Evolutionary conservation across 2,888 invertebrate species (phyloP), one percentile per base, ranked within the genome.

Genomic region (Macrosoma leucophasiata): DNA sequence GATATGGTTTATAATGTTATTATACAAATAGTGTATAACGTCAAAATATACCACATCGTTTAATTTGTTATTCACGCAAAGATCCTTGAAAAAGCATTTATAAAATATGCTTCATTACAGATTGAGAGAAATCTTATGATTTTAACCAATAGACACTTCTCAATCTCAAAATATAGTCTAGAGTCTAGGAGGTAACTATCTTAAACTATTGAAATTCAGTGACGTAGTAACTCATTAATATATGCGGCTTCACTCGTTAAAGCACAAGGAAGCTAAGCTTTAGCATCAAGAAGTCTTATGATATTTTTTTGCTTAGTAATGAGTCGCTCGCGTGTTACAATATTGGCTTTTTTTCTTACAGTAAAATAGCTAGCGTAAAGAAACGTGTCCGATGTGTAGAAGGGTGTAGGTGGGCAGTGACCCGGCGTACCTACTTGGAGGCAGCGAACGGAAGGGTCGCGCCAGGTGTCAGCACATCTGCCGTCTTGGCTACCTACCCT

Each of bases 401-500:
- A 69, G 67, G 66, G 72, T 66, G 72, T 74, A 76, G 81, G 78
- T 77, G 82, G 79, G 67, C 78, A 81, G 67, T 81, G 81, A 81
- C 81, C 81, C 71, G 58, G 43, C 48, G 50, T 55, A 48, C 48
- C 50, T 50, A 50, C 50, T 48, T 45, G 59, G 62, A 64, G 65
- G 62, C 58, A 62, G 55, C 60, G 61, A 60, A 62, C 75, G 78
- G 76, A 77, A 79, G 78, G 81, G 81, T 71, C 77, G 66, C 68
- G 74, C 84, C 84, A 84, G 84, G 82, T 84, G 84, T 59, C 66
- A 44, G 51, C 65, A 66, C 84, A 84, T 81, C 84, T 84, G 84
- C 78, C 78, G 77, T 74, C 78, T 75, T 73, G 60, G 63, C 57
- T 58, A 15, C 25, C 35, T 24, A 55, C 55, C 58, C 56, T 49